phyloP scores from a whole-genome alignment of 2,113 vertebrate genomes.

The Sitta europaea region DNA sequence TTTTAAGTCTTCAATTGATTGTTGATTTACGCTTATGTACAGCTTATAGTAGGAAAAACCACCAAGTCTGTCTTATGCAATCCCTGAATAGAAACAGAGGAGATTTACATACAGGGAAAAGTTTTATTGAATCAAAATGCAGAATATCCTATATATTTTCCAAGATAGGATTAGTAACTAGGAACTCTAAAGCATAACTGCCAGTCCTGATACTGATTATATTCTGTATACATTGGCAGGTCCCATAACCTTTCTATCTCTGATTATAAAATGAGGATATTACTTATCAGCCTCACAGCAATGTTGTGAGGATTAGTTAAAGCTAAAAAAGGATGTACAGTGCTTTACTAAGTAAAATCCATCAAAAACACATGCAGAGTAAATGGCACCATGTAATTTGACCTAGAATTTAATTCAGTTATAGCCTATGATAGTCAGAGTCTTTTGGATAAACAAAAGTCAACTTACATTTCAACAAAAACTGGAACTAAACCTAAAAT shows the following conservation, averaged over 20 bases:
- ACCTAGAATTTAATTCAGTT: constrained; percentile 53
- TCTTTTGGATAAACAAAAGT: constrained; percentile 36
- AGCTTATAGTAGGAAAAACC: background rate
- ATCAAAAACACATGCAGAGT: constrained; percentile 44
- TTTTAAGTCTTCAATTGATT: background rate
- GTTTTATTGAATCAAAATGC: constrained; percentile 22
- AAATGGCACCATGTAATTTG: constrained; percentile 29
- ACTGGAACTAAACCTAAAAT: constrained; percentile 34
- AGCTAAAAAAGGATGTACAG: background rate
- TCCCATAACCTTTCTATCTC: constrained; percentile 31
- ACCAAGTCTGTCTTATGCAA: background rate
- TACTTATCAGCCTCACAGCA: constrained; percentile 34
- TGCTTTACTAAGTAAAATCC: constrained; percentile 34
- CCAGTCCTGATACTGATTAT: constrained; percentile 18
- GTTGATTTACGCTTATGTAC: background rate
- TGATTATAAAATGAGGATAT: constrained; percentile 38
- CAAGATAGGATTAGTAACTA: background rate
- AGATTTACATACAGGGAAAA: background rate
- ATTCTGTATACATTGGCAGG: constrained; percentile 32
- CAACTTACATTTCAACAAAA: constrained; percentile 44
- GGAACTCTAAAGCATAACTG: constrained; percentile 5
- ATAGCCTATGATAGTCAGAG: background rate
- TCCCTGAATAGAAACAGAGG: background rate
- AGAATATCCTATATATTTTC: constrained; percentile 30
- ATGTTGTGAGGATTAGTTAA: constrained; percentile 35